Evolutionary conservation across 64 coral and sea anemone genomes (phyloP).

Genomic region (Dendronephthya gigantea): DNA sequence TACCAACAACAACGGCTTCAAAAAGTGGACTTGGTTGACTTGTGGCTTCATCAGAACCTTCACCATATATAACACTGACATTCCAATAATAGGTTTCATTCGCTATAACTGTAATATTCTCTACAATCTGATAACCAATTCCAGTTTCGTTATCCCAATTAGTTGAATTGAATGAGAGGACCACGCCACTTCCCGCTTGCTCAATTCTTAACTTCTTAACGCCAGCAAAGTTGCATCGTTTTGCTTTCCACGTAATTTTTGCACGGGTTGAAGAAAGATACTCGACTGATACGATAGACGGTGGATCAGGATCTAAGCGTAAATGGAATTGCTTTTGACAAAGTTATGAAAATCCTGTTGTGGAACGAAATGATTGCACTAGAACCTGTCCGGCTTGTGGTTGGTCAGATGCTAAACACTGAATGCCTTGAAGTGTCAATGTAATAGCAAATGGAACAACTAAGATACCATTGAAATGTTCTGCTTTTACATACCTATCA

Average conservation of each 20-base stretch:
- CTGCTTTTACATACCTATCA: not conserved
- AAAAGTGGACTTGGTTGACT: not conserved
- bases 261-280: not conserved
- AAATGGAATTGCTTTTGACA: no score
- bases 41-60: not conserved
- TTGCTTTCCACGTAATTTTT: not conserved
- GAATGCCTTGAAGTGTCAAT: no score
- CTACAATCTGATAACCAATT: not conserved
- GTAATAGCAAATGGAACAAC: no score
- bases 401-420: no score
- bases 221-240: not conserved
- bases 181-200: not conserved
- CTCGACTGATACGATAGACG: not conserved
- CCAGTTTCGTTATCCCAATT: not conserved
- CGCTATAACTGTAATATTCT: not conserved
- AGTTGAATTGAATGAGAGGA: not conserved
- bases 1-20: not conserved
- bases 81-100: constrained; percentile 8
- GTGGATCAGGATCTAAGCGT: not conserved
- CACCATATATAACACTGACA: not conserved
- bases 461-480: no score
- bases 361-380: no score
- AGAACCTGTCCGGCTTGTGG: no score
- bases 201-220: not conserved
- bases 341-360: no score